Percentiles rank a stretch among this genome's conserved stretches.
Evolutionary conservation across 1,140 invertebrate species (phyloP).

Genomic region (Pseudobourletiella spinata): DNA sequence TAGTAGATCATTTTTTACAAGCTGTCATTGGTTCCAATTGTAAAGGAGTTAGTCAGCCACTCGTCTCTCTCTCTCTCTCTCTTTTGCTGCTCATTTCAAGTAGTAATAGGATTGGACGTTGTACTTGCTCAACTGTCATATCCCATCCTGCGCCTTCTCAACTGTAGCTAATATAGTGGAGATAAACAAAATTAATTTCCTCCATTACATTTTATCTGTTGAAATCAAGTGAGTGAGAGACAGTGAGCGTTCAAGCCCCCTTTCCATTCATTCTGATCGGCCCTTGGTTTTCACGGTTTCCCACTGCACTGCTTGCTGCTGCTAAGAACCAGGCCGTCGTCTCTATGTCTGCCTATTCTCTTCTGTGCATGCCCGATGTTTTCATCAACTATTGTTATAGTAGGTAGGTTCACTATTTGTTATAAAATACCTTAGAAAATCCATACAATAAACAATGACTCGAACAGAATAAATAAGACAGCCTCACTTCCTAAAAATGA

Average conservation of each 20-base stretch:
- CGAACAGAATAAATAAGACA: slow-evolving; percentile 2
- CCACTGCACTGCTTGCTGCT: not conserved
- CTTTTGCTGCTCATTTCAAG: too few relatives aligned
- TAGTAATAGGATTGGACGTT: not conserved
- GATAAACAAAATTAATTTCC: slow-evolving; percentile 4
- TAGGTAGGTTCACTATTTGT: too few relatives aligned
- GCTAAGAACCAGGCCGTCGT: not conserved
- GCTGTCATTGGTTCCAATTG: not conserved
- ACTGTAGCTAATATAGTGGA: not conserved
- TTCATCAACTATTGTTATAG: too few relatives aligned
- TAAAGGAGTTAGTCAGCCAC: too few relatives aligned
- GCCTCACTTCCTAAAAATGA: slow-evolving; percentile 8
- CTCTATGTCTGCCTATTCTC: not conserved
- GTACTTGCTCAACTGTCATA: not conserved
- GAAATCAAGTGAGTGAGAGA: too few relatives aligned
- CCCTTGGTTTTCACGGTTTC: not conserved
- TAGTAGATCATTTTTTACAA: too few relatives aligned
- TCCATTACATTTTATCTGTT: not conserved
- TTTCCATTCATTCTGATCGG: too few relatives aligned
- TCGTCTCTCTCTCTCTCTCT: too few relatives aligned
- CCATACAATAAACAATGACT: slow-evolving; percentile 1
- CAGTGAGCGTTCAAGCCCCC: too few relatives aligned
- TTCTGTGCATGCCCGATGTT: not conserved
- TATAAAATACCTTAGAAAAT: too few relatives aligned
- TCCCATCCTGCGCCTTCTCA: not conserved